Evolutionary conservation across 2,888 invertebrate genomes (phyloP).

Genomic region (Microctonus hyperodae): DNA sequence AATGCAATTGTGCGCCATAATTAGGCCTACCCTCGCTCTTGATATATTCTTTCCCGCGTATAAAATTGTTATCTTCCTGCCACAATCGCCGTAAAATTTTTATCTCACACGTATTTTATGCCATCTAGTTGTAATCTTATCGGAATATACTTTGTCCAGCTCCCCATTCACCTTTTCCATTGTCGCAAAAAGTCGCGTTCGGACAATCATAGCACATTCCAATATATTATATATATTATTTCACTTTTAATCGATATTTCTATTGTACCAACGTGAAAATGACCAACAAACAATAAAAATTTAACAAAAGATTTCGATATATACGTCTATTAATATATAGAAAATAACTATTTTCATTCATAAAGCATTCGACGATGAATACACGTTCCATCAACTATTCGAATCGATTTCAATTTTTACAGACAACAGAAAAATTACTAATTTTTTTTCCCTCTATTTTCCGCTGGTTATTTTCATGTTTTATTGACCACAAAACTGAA

Average conservation of each 20-base stretch:
- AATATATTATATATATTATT: neutral
- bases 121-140: constrained; percentile 18
- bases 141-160: constrained; percentile 19
- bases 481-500: neutral
- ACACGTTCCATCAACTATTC: neutral
- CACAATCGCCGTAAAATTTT: constrained; percentile 6
- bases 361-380: neutral
- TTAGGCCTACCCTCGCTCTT: neutral
- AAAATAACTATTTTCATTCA: neutral
- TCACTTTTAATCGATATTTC: neutral
- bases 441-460: neutral
- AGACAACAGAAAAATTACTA: neutral
- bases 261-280: neutral
- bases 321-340: neutral
- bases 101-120: neutral
- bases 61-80: neutral
- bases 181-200: constrained; percentile 26
- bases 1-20: neutral
- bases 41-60: neutral
- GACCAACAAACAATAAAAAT: neutral
- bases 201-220: constrained; percentile 35
- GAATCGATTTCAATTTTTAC: neutral
- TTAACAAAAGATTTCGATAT: neutral
- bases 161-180: too few species aligned
- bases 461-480: neutral